Evolutionary conservation across 2,888 invertebrate species (phyloP), one percentile per base, ranked within the genome.

Genomic region (Spialia ferax): DNA sequence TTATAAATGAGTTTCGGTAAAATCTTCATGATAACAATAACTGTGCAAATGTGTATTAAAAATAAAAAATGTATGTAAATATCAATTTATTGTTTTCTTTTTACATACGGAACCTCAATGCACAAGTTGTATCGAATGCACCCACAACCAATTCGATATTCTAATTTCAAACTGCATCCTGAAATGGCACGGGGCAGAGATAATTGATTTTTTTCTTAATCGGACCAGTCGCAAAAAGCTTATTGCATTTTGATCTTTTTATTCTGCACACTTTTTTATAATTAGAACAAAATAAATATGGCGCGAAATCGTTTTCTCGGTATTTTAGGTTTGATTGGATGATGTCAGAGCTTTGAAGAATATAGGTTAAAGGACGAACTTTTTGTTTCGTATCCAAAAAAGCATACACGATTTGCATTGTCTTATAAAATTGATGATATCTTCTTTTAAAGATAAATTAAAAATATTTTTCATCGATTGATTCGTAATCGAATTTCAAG

Each of bases 201-300:
- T 83, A 88, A 90, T 88, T 87, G 87, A 86, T 88, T 88, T 89
- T 87, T 87, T 87, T 86, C 75, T 77, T 83, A 77, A 80, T 79
- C 82, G 77, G 70, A 75, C 72, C 79, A 82, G 81, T 75, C 68
- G 71, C 85, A 88, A 91, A 91, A 89, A 91, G 85, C 76, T 79
- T 81, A 86, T 85, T 86, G 85, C 84, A 80, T 82, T 82, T 77
- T 69, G 73, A 73, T 72, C 74, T 72, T 76, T 79, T 81, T 79
- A 75, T 72, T 79, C 65, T 71, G 69, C 26, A 72, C 71, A 75
- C 82, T 87, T 80, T 87, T 80, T 87, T 86, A 79, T 82, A 88
- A 88, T 87, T 86, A 84, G 86, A 82, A 78, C 84, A 84, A 78
- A 80, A 77, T 77, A 76, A 77, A 78, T 78, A 68, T 67, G 71